Percentiles rank a stretch among this genome's conserved stretches.
Conservation (phyloP, 2,113 vertebrate genomes). For the Ictidomys tridecemlineatus region DNA sequence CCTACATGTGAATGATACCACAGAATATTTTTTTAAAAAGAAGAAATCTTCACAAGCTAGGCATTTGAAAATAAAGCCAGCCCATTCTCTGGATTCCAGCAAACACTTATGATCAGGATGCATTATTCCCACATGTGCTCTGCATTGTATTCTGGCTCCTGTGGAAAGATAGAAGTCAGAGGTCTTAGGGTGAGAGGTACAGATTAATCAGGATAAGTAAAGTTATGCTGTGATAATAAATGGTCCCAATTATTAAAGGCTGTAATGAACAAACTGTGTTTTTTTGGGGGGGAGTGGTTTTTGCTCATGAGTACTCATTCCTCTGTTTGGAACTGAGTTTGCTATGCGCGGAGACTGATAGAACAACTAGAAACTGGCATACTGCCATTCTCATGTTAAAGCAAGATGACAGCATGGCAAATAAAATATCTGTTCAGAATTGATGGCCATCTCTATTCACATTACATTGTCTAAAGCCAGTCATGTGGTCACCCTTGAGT, state of each 20-base stretch:
- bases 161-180: background rate
- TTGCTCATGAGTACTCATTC: background rate
- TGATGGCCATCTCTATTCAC: background rate
- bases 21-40: background rate
- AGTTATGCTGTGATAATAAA: background rate
- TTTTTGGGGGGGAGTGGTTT: too few relatives aligned
- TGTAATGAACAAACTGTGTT: background rate
- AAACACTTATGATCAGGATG: background rate
- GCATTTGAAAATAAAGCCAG: background rate
- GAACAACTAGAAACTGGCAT: background rate
- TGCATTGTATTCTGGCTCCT: background rate
- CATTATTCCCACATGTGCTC: too few relatives aligned
- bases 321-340: too few relatives aligned
- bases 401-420: rapidly evolving
- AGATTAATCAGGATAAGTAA: background rate
- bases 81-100: background rate
- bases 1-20: background rate
- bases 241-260: background rate
- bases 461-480: background rate
- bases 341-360: background rate
- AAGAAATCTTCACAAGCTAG: background rate
- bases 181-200: rapidly evolving
- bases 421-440: background rate
- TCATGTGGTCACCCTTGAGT: background rate
- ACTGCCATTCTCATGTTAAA: background rate